Evolutionary conservation across 2,888 invertebrate species (phyloP).

Genomic region (Pristionchus maxplancki): DNA sequence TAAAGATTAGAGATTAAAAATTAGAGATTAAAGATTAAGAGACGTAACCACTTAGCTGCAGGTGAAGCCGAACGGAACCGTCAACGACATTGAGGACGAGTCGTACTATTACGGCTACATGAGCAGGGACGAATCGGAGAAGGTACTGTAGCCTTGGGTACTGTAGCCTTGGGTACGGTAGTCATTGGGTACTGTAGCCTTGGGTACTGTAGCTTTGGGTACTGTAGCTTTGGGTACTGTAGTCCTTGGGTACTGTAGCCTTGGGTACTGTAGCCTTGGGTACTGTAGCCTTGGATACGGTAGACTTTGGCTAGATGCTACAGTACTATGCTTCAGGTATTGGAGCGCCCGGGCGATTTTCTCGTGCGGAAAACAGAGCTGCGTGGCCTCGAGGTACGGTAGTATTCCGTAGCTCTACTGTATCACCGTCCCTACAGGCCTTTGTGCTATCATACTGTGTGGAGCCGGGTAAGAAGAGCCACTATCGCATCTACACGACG

Average conservation of each 20-base stretch:
- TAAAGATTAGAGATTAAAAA: too few relatives aligned
- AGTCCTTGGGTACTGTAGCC: too few relatives aligned
- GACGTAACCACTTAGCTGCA: too few relatives aligned
- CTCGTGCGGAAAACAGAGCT: constrained; percentile 63
- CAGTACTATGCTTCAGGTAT: not conserved
- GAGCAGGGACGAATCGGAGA: constrained; percentile 38
- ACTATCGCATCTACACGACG: constrained; percentile 57
- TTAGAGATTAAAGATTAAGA: too few relatives aligned
- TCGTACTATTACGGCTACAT: constrained; percentile 64
- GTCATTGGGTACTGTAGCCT: not conserved
- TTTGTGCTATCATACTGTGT: constrained; percentile 55
- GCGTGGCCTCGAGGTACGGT: constrained; percentile 49
- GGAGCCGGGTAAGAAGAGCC: constrained; percentile 11
- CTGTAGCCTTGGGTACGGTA: not conserved
- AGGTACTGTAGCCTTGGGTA: not conserved
- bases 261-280: too few relatives aligned
- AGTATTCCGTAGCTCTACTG: not conserved
- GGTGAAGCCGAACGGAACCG: not conserved
- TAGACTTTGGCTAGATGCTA: not conserved
- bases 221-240: too few relatives aligned
- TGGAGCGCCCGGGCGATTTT: constrained; percentile 59
- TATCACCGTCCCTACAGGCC: constrained; percentile 48
- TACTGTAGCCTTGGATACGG: too few relatives aligned
- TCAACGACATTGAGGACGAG: constrained; percentile 61
- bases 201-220: too few relatives aligned